Percentiles rank a stretch among this genome's conserved stretches.
These are phyloP conservation scores for Trachops cirrhosus DNA, from an alignment of 2,797 vertebrate species.

Conservation along the genomic window DNA sequence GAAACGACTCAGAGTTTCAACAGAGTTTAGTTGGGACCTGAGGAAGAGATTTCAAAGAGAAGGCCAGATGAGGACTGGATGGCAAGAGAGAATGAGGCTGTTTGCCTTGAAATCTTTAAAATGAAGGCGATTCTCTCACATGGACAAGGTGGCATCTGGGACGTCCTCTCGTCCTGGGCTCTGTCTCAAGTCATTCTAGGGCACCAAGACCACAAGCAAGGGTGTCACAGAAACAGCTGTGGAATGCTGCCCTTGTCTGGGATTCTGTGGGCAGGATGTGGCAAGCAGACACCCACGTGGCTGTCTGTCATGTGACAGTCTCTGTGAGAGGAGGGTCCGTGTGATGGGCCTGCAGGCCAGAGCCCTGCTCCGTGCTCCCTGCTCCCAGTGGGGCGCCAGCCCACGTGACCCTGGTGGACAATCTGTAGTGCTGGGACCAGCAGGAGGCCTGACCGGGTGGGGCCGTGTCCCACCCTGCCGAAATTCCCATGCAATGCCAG, in stretches of 20 bases:
- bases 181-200: not conserved
- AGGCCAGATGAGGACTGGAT: not conserved
- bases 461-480: too few relatives aligned
- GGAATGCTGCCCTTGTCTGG: not conserved
- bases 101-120: not conserved
- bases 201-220: not conserved
- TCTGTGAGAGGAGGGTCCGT: not conserved
- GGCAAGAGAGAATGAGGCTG: not conserved
- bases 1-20: not conserved
- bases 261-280: not conserved
- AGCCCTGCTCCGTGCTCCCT: not conserved
- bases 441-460: not conserved
- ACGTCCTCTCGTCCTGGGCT: not conserved
- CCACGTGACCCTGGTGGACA: not conserved
- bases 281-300: not conserved
- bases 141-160: too few relatives aligned
- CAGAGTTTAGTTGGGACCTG: not conserved
- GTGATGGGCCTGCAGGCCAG: accelerated
- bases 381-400: not conserved
- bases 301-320: not conserved
- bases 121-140: not conserved
- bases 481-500: not conserved
- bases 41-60: not conserved
- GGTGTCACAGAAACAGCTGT: not conserved
- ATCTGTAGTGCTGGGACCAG: not conserved